Evolutionary conservation across 2,888 invertebrate species (phyloP).

Genomic region (Zaprionus obscuricornis): DNA sequence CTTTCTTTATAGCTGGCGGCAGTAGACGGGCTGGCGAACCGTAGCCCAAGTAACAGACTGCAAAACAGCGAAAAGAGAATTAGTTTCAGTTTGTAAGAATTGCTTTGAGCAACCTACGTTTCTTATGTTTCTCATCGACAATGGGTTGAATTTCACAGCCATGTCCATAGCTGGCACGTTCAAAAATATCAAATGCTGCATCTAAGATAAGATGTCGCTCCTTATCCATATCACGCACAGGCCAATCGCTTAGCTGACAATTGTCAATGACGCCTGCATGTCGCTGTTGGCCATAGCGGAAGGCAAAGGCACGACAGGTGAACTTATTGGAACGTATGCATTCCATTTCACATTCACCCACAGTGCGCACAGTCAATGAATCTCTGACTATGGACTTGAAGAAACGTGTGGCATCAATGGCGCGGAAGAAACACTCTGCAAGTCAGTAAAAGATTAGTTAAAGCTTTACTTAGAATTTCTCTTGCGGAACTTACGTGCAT

Average conservation of each 20-base stretch:
- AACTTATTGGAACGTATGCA: constrained; percentile 90
- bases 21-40: constrained; percentile 89
- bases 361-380: constrained; percentile 87
- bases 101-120: constrained; percentile 71
- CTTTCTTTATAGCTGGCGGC: constrained; percentile 87
- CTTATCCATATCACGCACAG: constrained; percentile 87
- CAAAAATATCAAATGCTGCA: constrained; percentile 89
- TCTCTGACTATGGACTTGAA: constrained; percentile 87
- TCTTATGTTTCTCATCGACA: constrained; percentile 83
- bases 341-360: constrained; percentile 92
- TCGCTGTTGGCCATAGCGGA: constrained; percentile 87
- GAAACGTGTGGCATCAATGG: constrained; percentile 89
- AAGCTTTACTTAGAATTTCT: background rate
- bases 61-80: constrained; percentile 52
- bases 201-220: constrained; percentile 86
- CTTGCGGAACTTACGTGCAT: constrained; percentile 76
- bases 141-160: constrained; percentile 90
- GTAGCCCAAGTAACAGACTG: constrained; percentile 91
- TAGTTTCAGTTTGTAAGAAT: background rate
- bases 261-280: constrained; percentile 88
- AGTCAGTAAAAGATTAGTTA: background rate
- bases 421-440: constrained; percentile 93
- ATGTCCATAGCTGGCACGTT: constrained; percentile 91
- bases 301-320: constrained; percentile 92
- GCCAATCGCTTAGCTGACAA: constrained; percentile 91